Conservation (phyloP, 2,888 invertebrate species). For the Thalpophila matura region DNA sequence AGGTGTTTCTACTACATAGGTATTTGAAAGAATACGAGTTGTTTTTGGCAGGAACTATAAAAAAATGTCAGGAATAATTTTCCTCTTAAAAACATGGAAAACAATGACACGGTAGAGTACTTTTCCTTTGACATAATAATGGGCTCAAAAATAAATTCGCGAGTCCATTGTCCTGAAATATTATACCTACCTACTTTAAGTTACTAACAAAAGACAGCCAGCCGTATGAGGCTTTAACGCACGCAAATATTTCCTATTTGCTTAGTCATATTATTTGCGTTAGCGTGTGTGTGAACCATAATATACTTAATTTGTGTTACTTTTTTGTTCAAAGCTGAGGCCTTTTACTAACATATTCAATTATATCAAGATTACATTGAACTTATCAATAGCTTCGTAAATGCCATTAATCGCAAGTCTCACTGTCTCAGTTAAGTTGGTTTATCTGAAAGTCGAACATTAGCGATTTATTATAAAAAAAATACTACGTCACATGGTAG, state of each 20-base stretch:
- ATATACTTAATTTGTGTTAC: slow-evolving; percentile 18
- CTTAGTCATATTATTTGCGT: slow-evolving; percentile 35
- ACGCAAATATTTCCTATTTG: slow-evolving; percentile 35
- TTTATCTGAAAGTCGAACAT: slow-evolving; percentile 2
- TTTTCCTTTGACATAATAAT: slow-evolving; percentile 44
- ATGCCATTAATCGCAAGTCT: no score
- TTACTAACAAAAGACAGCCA: slow-evolving; percentile 27
- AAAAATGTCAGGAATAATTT: background rate
- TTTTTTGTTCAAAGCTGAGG: slow-evolving; percentile 7
- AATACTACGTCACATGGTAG: slow-evolving; percentile 9
- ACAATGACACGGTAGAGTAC: slow-evolving; percentile 48
- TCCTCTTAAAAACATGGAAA: slow-evolving; percentile 35
- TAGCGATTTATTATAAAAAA: background rate
- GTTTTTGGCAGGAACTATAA: slow-evolving; percentile 10
- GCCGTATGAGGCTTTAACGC: slow-evolving; percentile 24
- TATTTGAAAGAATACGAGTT: background rate
- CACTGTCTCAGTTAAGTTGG: background rate
- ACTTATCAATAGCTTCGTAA: no score
- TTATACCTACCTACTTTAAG: slow-evolving; percentile 9
- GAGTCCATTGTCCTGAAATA: slow-evolving; percentile 42
- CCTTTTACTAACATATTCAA: slow-evolving; percentile 1
- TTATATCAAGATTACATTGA: slow-evolving; percentile 6
- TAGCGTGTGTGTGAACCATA: slow-evolving; percentile 29
- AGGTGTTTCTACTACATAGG: background rate
- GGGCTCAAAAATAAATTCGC: slow-evolving; percentile 42